Percentiles rank a stretch among this genome's conserved stretches.
phyloP scores from a whole-genome alignment of 2,113 vertebrate species.

The Ailuropoda melanoleuca region DNA sequence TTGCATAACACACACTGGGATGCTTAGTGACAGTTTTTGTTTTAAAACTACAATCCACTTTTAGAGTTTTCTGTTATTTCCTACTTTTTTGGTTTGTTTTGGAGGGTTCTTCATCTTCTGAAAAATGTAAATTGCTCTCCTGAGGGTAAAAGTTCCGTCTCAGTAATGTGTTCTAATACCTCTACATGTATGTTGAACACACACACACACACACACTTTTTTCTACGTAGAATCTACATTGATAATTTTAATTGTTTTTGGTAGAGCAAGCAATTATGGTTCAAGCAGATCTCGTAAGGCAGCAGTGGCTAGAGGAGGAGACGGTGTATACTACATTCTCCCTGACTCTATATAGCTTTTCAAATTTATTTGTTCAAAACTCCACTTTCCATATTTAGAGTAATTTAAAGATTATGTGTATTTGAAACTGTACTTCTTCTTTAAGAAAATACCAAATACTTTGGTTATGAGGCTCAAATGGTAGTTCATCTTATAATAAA shows the following conservation, averaged over 20 bases:
- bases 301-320: not conserved
- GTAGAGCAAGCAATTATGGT: not conserved
- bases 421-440: constrained; percentile 35
- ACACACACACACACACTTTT: too few species aligned
- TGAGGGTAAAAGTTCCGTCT: constrained; percentile 15
- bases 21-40: not conserved
- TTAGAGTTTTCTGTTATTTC: not conserved
- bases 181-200: not conserved
- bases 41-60: not conserved
- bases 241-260: not conserved
- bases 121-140: constrained; percentile 25
- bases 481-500: constrained; percentile 31
- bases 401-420: not conserved
- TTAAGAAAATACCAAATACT: not conserved
- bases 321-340: not conserved
- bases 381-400: not conserved
- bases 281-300: not conserved
- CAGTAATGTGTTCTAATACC: not conserved
- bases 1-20: not conserved
- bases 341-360: not conserved
- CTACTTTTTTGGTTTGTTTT: not conserved
- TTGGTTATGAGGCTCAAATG: constrained; percentile 41
- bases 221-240: not conserved
- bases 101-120: not conserved
- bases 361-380: constrained; percentile 28